These are phyloP conservation scores for Drosophila kanekoi DNA, from an alignment of 2,888 invertebrate species.

Conservation along the genomic window DNA sequence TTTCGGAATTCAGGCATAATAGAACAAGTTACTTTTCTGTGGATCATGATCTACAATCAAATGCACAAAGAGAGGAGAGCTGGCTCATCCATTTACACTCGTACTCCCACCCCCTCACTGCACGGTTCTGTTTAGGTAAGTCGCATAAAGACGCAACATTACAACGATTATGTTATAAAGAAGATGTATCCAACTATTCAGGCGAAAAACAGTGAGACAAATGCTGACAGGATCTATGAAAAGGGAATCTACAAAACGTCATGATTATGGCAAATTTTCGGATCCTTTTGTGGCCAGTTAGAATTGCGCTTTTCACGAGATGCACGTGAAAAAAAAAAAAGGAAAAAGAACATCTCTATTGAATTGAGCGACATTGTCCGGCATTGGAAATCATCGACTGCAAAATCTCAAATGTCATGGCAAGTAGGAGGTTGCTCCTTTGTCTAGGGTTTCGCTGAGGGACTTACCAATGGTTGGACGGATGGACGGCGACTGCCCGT, in stretches of 20 bases:
- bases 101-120: slow-evolving; percentile 4
- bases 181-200: slow-evolving; percentile 47
- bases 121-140: slow-evolving; percentile 39
- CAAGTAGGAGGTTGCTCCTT: slow-evolving; percentile 54
- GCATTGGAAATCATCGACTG: slow-evolving; percentile 76
- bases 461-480: slow-evolving; percentile 21
- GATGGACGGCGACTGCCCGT: slow-evolving; percentile 39
- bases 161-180: slow-evolving; percentile 68
- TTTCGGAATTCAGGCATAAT: not conserved
- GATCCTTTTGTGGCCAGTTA: slow-evolving; percentile 72
- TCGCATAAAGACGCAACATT: slow-evolving; percentile 68
- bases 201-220: slow-evolving; percentile 37
- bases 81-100: slow-evolving; percentile 23
- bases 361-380: slow-evolving; percentile 55
- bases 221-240: slow-evolving; percentile 10
- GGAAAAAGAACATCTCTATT: slow-evolving; percentile 23
- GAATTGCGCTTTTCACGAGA: slow-evolving; percentile 73
- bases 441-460: slow-evolving; percentile 17
- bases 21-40: slow-evolving; percentile 7
- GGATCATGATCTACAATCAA: slow-evolving; percentile 27
- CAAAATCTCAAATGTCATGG: slow-evolving; percentile 77
- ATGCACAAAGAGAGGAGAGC: slow-evolving; percentile 4
- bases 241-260: slow-evolving; percentile 54
- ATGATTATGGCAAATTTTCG: slow-evolving; percentile 82
- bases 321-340: not conserved